phyloP scores from a whole-genome alignment of 1,140 invertebrate species.

The Cecropterus lyciades region DNA sequence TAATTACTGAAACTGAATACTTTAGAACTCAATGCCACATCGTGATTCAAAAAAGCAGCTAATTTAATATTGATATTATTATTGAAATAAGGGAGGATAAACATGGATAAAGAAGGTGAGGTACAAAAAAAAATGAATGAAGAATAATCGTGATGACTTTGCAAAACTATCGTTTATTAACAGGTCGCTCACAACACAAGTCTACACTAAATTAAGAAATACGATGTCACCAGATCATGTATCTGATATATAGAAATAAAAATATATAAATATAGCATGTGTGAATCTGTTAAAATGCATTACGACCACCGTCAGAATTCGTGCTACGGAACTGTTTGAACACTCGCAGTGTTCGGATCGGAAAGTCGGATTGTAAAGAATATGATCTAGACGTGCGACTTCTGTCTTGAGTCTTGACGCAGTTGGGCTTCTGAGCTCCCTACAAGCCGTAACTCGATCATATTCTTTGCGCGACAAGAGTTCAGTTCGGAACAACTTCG shows the following conservation, averaged over 20 bases:
- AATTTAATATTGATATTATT: not conserved
- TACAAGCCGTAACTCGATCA: constrained; percentile 62
- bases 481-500: constrained; percentile 53
- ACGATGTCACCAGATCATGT: constrained; percentile 56
- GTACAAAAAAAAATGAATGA: constrained; percentile 57
- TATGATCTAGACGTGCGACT: constrained; percentile 68
- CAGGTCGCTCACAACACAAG: constrained; percentile 78
- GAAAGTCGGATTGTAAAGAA: constrained; percentile 69
- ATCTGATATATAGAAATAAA: constrained; percentile 62
- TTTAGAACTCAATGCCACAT: constrained; percentile 1
- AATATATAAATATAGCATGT: constrained; percentile 55
- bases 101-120: constrained; percentile 60
- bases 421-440: constrained; percentile 51
- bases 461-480: constrained; percentile 71
- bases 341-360: constrained; percentile 32
- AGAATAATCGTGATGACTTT: constrained; percentile 69
- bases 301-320: constrained; percentile 55
- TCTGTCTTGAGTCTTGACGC: constrained; percentile 65
- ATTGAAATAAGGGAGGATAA: constrained; percentile 47
- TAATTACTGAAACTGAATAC: not conserved
- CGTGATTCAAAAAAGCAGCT: not conserved
- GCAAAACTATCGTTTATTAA: constrained; percentile 80
- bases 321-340: constrained; percentile 24
- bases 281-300: constrained; percentile 65
- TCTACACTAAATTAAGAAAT: constrained; percentile 69